phyloP scores from a whole-genome alignment of 2,888 invertebrate species.

The Prenolepis imparis region DNA sequence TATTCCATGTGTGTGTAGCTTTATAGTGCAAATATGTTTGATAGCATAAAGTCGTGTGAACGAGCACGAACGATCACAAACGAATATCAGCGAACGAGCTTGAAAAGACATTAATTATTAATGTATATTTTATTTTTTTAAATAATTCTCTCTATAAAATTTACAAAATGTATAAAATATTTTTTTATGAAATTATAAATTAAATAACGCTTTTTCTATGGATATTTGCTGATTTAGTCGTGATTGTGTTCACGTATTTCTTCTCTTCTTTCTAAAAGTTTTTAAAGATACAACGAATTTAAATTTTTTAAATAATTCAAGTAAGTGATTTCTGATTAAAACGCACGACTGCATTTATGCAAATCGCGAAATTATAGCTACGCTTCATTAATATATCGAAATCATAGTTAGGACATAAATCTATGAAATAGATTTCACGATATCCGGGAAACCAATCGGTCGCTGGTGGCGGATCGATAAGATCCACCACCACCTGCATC shows the following conservation, averaged over 20 bases:
- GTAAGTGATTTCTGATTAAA: slow-evolving; percentile 28
- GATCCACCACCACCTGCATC: slow-evolving; percentile 34
- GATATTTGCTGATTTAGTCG: background rate
- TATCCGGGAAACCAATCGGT: slow-evolving; percentile 61
- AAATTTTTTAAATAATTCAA: background rate
- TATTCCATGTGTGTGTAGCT: background rate
- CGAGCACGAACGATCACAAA: background rate
- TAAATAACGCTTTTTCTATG: background rate
- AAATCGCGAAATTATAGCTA: background rate
- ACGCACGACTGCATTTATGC: background rate
- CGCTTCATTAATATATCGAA: slow-evolving; percentile 30
- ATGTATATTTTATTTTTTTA: background rate
- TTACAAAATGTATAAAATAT: background rate
- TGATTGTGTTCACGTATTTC: background rate
- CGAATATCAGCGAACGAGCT: background rate
- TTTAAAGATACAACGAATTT: background rate
- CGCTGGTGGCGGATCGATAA: slow-evolving; percentile 50
- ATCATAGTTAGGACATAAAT: slow-evolving; percentile 35
- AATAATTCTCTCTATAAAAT: background rate
- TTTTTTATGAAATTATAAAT: background rate
- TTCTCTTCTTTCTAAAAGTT: background rate
- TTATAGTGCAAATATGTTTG: background rate
- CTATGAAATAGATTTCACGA: slow-evolving; percentile 59
- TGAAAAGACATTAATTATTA: background rate
- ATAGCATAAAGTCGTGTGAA: background rate